Base-by-base conservation (phyloP, 2,113 vertebrate species). In the Malurus elegans region DNA sequence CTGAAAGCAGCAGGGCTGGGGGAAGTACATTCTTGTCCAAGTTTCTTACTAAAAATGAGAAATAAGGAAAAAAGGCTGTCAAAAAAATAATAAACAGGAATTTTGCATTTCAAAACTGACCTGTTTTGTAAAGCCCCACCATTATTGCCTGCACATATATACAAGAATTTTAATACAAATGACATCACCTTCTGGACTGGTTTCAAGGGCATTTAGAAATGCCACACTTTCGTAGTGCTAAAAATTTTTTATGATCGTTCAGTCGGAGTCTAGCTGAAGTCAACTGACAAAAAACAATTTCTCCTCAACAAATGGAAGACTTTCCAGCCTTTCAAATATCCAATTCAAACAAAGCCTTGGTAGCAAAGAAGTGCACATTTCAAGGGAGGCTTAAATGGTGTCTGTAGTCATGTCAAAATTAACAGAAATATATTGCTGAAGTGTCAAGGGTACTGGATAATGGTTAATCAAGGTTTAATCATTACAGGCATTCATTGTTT, bases 201-300 rank as follows among this genome's bases (percentile, higher is more conserved):
- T 29, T 96, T 92, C 75, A 95, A 93, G 50, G 79, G 24, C 72
- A 42, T 85, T 92, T 83, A 92, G 32, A 83, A 94, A 86, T 65
- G 31, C 44, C 50, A 74, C 23, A 34, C 21, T 82, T 86, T 44
- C 17, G 7, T 58, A 57, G 45, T 62, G 42, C 36, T 73, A 54
- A 40, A n/a, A 69, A 23, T 48, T 70, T 62, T 86, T 86, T 72
- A 53, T 76, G 61, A 64, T 79, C 20, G 69, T 65, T 90, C 65
- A 82, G 1, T 72, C 31, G 78, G 45, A 82, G 31, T 71, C 60
- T 60, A 71, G 14, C n/a, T 93, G 88, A 92, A 92, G 53, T 91
- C 78, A 76, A 66, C 58, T 85, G 70, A 64, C 14, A 88, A 90
- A 78, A 42, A 83, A 80, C 25, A 92, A 18, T 75, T 79, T 91